A percentile compares a stretch with the other conserved stretches of the same genome.
These are phyloP conservation scores for Lophius americanus DNA, from an alignment of 2,797 vertebrate genomes.

Conservation along the genomic window DNA sequence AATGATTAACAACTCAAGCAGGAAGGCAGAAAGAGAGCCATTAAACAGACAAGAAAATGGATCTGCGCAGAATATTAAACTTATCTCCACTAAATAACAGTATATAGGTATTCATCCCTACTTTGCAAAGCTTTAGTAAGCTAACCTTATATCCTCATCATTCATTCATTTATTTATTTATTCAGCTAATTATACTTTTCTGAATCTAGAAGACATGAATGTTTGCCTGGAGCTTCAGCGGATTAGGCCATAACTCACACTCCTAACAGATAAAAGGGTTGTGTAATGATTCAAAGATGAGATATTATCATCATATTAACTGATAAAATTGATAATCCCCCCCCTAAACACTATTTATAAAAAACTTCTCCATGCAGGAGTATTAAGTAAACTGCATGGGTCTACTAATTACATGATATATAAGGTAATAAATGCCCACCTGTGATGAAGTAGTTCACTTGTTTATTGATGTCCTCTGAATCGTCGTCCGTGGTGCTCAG, in stretches of 20 bases:
- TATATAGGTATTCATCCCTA: conserved; percentile 17
- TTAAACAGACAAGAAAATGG: conserved; percentile 14
- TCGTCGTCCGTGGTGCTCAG: conserved; percentile 94
- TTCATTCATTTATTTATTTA: conserved; percentile 60
- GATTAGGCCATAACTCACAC: conserved; percentile 55
- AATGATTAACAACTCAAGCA: conserved; percentile 29
- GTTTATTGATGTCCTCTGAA: conserved; percentile 90
- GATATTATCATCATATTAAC: conserved; percentile 67
- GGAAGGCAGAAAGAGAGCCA: background rate
- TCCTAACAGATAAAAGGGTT: conserved; percentile 58
- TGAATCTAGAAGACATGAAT: conserved; percentile 67
- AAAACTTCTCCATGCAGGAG: conserved; percentile 49
- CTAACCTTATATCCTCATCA: conserved; percentile 11
- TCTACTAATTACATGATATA: conserved; percentile 33
- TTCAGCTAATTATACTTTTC: conserved; percentile 66
- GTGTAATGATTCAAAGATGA: conserved; percentile 64
- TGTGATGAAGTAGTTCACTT: conserved; percentile 95
- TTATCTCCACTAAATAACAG: conserved; percentile 12
- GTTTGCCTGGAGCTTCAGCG: conserved; percentile 58
- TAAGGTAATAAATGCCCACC: conserved; percentile 78
- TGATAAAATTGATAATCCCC: conserved; percentile 49
- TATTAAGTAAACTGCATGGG: conserved; percentile 32
- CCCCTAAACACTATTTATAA: conserved; percentile 46
- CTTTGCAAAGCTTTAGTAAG: conserved; percentile 16
- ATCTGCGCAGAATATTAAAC: conserved; percentile 8